A percentile compares a stretch with the other conserved stretches of the same genome.
Conservation (phyloP, 2,113 vertebrate species). For the Equus przewalskii region DNA sequence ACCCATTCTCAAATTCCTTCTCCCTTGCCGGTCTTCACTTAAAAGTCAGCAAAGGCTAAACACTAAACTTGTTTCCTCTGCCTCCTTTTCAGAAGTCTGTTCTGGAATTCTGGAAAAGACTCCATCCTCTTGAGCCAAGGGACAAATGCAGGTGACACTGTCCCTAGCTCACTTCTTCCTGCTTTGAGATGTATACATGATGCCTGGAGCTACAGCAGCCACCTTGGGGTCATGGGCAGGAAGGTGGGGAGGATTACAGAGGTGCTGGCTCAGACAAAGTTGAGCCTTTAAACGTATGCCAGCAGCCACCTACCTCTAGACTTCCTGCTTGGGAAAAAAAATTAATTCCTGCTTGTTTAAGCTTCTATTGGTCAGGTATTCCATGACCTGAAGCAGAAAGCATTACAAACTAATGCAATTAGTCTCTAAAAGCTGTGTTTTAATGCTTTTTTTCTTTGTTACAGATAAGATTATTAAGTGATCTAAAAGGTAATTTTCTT, state of each 20-base stretch:
- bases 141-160: neutral
- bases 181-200: neutral
- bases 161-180: conserved; percentile 1
- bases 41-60: conserved; percentile 41
- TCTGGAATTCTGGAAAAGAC: conserved; percentile 36
- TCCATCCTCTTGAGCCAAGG: conserved; percentile 23
- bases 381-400: conserved; percentile 6
- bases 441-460: neutral
- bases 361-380: neutral
- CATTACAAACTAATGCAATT: neutral
- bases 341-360: conserved; percentile 19
- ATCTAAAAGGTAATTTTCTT: neutral
- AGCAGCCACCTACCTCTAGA: conserved; percentile 28
- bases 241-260: neutral
- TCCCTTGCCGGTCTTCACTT: neutral
- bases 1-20: conserved; percentile 35
- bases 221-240: neutral
- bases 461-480: neutral
- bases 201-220: neutral
- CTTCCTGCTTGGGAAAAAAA: neutral
- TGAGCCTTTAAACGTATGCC: neutral
- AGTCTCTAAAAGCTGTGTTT: conserved; percentile 34
- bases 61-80: neutral
- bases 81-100: conserved; percentile 26
- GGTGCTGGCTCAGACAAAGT: neutral